Evolutionary conservation across 2,888 invertebrate genomes (phyloP).

Genomic region (Drosophila lacicola): DNA sequence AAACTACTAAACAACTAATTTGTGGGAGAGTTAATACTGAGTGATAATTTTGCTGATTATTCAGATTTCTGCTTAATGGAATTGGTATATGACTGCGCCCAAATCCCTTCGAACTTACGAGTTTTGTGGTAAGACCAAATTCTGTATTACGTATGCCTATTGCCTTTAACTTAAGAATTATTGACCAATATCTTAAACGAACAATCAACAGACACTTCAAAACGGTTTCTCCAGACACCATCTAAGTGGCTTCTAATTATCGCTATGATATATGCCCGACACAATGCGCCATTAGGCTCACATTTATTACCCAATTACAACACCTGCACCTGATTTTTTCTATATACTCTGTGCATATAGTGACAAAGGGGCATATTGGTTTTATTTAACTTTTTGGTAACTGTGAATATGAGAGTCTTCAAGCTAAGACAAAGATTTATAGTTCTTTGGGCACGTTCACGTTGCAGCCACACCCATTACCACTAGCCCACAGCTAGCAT

Average conservation of each 20-base stretch:
- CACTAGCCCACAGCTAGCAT: too few relatives aligned
- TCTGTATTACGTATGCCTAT: background rate
- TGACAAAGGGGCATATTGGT: background rate
- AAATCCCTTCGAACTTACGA: background rate
- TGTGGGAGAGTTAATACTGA: background rate
- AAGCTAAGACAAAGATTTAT: too few relatives aligned
- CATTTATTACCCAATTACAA: conserved; percentile 57
- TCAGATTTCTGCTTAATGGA: background rate
- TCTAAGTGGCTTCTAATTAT: conserved; percentile 25
- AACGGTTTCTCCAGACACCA: conserved; percentile 8
- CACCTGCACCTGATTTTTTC: conserved; percentile 39
- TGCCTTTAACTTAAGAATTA: background rate
- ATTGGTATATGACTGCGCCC: background rate
- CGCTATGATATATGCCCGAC: conserved; percentile 50
- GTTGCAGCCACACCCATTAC: too few relatives aligned
- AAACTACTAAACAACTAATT: background rate
- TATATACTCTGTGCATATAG: conserved; percentile 1
- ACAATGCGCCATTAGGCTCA: conserved; percentile 43
- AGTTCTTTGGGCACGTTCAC: too few relatives aligned
- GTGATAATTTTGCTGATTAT: background rate
- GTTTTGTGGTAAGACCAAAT: background rate
- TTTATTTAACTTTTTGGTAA: background rate
- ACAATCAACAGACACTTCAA: conserved; percentile 9
- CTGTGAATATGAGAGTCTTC: too few relatives aligned
- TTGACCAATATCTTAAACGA: conserved; percentile 5